Base-by-base conservation (phyloP, 2,888 invertebrate genomes). In the Heliconius ethilla region DNA sequence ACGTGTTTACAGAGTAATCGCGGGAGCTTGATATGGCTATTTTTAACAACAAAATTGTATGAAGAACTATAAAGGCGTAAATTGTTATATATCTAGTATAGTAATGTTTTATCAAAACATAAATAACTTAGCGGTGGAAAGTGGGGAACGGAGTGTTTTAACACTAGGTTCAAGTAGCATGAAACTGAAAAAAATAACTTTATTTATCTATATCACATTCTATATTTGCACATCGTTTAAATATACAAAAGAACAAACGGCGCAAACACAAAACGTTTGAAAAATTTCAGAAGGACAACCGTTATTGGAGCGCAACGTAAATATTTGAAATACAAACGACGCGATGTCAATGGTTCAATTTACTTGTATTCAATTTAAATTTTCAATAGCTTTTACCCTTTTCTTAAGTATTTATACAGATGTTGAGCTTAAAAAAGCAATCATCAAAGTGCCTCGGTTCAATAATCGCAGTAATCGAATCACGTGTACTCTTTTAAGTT, bases 401-500 rank as follows among this genome's bases (percentile, higher is more conserved):
- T 72, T 18, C 77, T 73, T 45, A 10, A 27, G 75, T 76, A 80
- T 80, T 81, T 80, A 74, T 81, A 45, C 70, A 70, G 76, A 51
- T 33, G 66, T 66, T 29, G 55, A 67, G 33, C 65, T 78, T 51
- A 76, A 79, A 74, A 73, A 79, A 82, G n/a, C 82, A 82, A 80
- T 80, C 81, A 83, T 83, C 83, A 78, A 80, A 81, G 76, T 80
- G 78, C 78, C 79, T 83, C 85, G 84, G 84, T 84, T 86, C 85
- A 84, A 87, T 87, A 86, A 88, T 89, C 84, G 85, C 84, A 81
- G 84, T 89, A 89, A 90, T 90, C 86, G 86, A 89, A 89, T 89
- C 87, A 88, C 87, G 87, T 86, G 82, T 82, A 81, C 75, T 37
- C 72, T n/a, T 74, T 69, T 67, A 80, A 79, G 79, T 86, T 88